These are phyloP conservation scores for Lithophane leautieri DNA, from an alignment of 2,888 invertebrate genomes.

Conservation along the genomic window DNA sequence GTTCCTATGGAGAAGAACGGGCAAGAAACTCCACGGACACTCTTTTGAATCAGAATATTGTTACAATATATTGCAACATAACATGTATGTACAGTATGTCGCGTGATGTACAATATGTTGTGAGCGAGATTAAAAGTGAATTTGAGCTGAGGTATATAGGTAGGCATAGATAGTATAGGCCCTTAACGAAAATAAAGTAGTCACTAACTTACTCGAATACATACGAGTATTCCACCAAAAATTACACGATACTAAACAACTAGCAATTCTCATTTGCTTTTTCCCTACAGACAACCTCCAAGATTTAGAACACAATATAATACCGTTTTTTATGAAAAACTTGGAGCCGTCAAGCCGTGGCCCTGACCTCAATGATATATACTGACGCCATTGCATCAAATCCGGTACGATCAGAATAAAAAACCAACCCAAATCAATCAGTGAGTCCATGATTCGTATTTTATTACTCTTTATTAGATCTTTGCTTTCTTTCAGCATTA, in stretches of 20 bases:
- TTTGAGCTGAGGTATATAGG: too few species aligned
- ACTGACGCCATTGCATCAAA: conserved; percentile 46
- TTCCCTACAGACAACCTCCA: background rate
- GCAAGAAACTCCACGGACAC: too few species aligned
- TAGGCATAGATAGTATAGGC: too few species aligned
- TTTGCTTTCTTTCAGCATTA: conserved; percentile 44
- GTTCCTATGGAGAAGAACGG: too few species aligned
- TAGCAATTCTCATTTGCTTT: background rate
- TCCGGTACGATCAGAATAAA: conserved; percentile 56
- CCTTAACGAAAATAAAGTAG: too few species aligned
- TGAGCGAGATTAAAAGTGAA: too few species aligned
- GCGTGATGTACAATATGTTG: too few species aligned
- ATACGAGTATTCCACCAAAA: too few species aligned
- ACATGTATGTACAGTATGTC: too few species aligned
- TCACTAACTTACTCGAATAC: too few species aligned
- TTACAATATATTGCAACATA: too few species aligned
- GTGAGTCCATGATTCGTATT: conserved; percentile 49
- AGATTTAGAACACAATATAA: background rate
- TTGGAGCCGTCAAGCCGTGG: background rate
- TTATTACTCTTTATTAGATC: conserved; percentile 53
- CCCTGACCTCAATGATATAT: conserved; percentile 21
- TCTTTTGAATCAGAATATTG: too few species aligned
- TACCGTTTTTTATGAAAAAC: conserved; percentile 18
- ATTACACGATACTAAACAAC: background rate
- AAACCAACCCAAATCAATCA: conserved; percentile 64